phyloP scores from a whole-genome alignment of 2,888 invertebrate species.

The Endotricha flammealis region DNA sequence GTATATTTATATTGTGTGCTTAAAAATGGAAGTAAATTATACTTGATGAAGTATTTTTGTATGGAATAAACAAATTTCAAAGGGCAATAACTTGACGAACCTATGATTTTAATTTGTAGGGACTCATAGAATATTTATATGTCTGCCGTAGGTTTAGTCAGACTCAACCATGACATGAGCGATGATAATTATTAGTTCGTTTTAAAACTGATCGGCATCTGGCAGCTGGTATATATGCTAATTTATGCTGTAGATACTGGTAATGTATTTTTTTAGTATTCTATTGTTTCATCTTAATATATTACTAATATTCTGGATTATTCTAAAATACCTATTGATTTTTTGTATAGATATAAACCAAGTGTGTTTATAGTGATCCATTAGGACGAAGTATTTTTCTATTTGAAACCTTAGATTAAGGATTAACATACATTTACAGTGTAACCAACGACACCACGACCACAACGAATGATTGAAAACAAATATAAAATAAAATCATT shows the following conservation, averaged over 20 bases:
- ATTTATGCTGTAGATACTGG: slow-evolving; percentile 27
- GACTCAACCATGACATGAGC: not conserved
- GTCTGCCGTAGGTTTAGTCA: too few species aligned
- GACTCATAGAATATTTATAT: too few species aligned
- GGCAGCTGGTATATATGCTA: slow-evolving; percentile 37
- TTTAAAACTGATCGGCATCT: slow-evolving; percentile 27
- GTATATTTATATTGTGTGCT: slow-evolving; percentile 16
- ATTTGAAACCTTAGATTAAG: slow-evolving; percentile 54
- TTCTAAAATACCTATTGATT: slow-evolving; percentile 35
- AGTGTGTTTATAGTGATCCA: slow-evolving; percentile 63
- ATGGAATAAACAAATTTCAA: slow-evolving; percentile 15
- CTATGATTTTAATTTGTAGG: too few species aligned
- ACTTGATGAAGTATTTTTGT: slow-evolving; percentile 19
- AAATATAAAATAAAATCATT: too few species aligned
- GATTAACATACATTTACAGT: slow-evolving; percentile 53
- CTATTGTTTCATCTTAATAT: slow-evolving; percentile 23
- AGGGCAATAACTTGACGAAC: slow-evolving; percentile 16
- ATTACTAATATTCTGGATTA: slow-evolving; percentile 33
- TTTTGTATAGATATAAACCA: slow-evolving; percentile 22
- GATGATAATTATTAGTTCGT: not conserved
- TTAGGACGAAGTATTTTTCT: slow-evolving; percentile 72
- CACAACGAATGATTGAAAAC: too few species aligned
- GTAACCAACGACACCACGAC: slow-evolving; percentile 25
- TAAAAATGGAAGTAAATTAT: slow-evolving; percentile 15
- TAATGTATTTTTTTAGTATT: slow-evolving; percentile 15